phyloP scores from a whole-genome alignment of 2,888 invertebrate genomes.

The Alloscopus bannaensis region DNA sequence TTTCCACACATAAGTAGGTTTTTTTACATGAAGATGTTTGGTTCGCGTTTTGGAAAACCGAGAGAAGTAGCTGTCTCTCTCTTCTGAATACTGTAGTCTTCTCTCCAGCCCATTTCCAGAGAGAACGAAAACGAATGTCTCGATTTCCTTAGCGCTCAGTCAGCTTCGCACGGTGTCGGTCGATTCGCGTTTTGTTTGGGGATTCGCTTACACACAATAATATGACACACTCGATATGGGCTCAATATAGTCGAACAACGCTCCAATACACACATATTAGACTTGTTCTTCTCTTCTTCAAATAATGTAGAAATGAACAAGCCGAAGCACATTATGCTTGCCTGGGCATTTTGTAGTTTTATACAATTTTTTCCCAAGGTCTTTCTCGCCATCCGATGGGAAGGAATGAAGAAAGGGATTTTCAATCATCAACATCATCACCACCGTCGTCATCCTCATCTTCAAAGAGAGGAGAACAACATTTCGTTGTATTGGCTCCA shows the following conservation, averaged over 20 bases:
- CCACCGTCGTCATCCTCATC: too few relatives aligned
- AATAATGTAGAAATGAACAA: neutral
- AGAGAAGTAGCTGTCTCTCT: too few relatives aligned
- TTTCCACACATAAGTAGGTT: slow-evolving; percentile 15
- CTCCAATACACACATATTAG: too few relatives aligned
- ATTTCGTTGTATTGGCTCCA: too few relatives aligned
- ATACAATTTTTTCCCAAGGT: slow-evolving; percentile 30
- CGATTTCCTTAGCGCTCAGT: slow-evolving; percentile 27
- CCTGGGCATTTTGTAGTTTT: slow-evolving; percentile 14
- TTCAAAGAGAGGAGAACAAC: too few relatives aligned
- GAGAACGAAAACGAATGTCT: slow-evolving; percentile 25
- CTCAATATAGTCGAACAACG: too few relatives aligned
- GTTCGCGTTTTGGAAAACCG: too few relatives aligned
- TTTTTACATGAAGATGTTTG: slow-evolving; percentile 4
- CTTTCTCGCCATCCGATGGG: slow-evolving; percentile 28
- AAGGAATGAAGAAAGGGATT: slow-evolving; percentile 6
- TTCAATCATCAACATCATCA: slow-evolving; percentile 27
- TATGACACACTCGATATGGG: slow-evolving; percentile 14
- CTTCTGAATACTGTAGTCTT: too few relatives aligned
- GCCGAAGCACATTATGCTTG: slow-evolving; percentile 1
- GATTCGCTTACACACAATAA: slow-evolving; percentile 12
- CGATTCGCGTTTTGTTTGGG: slow-evolving; percentile 28
- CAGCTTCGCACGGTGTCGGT: slow-evolving; percentile 47
- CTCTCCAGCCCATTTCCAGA: slow-evolving; percentile 13
- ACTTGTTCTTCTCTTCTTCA: neutral